Evolutionary conservation across 2,888 invertebrate genomes (phyloP).

Genomic region (Aleiodes leptofemur): DNA sequence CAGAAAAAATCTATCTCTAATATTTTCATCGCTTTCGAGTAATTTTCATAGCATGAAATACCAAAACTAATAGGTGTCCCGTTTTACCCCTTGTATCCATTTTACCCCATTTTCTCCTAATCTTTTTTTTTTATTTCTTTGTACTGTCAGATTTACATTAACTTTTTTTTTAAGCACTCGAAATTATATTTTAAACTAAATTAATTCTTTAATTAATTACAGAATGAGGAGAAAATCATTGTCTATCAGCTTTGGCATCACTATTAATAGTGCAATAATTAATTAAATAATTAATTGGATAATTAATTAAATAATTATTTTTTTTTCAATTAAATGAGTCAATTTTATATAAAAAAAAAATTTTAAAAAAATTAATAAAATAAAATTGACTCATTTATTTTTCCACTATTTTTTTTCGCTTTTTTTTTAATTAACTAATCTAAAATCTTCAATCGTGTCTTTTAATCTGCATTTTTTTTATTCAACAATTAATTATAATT

Average conservation of each 20-base stretch:
- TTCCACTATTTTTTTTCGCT: slow-evolving; percentile 40
- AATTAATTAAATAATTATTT: not conserved
- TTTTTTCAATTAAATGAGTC: no score
- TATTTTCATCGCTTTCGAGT: no score
- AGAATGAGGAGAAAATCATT: not conserved
- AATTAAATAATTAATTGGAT: not conserved
- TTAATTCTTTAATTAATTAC: slow-evolving; percentile 2
- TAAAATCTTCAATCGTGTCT: no score
- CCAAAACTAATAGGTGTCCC: no score
- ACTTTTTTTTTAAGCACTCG: not conserved
- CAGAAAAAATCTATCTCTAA: no score
- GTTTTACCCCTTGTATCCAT: no score
- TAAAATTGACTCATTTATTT: not conserved
- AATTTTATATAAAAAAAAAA: no score
- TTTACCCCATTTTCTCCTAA: not conserved
- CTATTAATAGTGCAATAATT: not conserved
- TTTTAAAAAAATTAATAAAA: no score
- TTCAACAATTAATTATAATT: no score
- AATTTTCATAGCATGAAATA: no score
- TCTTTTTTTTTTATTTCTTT: slow-evolving; percentile 1
- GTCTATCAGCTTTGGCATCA: slow-evolving; percentile 6
- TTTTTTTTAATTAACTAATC: slow-evolving; percentile 16
- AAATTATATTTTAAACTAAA: not conserved
- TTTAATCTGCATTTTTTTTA: no score
- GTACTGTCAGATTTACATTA: slow-evolving; percentile 27